Conservation (phyloP, 2,113 vertebrate species). For the Orientallactaga bullata region DNA sequence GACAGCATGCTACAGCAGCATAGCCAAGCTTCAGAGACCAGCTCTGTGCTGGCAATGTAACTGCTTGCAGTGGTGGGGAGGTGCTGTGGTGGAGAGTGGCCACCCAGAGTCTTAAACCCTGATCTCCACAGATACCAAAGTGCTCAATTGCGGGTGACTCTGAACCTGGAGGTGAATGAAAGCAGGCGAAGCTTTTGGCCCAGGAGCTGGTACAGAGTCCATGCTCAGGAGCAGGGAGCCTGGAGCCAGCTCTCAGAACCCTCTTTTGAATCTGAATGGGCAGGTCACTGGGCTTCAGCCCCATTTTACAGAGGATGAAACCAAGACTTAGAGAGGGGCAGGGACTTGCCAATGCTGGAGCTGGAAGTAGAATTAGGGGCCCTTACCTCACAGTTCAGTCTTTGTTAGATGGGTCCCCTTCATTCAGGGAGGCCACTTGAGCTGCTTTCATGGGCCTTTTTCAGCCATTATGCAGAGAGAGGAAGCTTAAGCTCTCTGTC, state of each 20-base stretch:
- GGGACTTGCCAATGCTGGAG: background rate
- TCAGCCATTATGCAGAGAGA: background rate
- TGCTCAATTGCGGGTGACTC: background rate
- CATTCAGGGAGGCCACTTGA: background rate
- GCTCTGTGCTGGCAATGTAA: background rate
- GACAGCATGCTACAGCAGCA: background rate
- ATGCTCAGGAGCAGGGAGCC: background rate
- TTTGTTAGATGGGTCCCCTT: background rate
- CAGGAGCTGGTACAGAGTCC: background rate
- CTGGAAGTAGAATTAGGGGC: background rate
- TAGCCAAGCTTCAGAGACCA: background rate
- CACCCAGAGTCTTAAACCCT: background rate
- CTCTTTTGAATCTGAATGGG: background rate
- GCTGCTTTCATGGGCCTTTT: background rate
- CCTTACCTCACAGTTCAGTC: background rate
- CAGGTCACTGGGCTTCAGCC: background rate
- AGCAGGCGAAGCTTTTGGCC: background rate
- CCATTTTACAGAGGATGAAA: conserved; percentile 8
- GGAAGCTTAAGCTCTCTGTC: background rate
- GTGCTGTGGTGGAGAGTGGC: no score
- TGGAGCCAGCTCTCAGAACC: background rate
- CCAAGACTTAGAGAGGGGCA: background rate
- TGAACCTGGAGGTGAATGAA: background rate
- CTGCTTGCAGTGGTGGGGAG: background rate
- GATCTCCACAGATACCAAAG: background rate